These are phyloP conservation scores for Corapipo altera DNA, from an alignment of 2,113 vertebrate genomes.

Conservation along the genomic window DNA sequence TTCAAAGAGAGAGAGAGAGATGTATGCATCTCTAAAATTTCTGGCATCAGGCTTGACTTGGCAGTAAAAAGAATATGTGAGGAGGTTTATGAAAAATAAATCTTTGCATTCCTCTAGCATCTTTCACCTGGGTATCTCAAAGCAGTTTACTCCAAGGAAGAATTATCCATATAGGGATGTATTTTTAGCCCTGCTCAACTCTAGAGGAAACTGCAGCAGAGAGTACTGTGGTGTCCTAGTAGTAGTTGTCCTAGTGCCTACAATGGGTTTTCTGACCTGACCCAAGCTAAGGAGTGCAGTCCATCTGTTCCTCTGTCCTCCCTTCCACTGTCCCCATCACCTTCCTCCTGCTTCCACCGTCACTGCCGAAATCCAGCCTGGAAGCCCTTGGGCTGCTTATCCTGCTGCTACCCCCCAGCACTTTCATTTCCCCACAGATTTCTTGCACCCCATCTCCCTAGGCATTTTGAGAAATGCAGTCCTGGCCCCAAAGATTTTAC, in stretches of 20 bases:
- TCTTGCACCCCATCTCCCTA: not conserved
- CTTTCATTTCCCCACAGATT: not conserved
- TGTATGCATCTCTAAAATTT: not conserved
- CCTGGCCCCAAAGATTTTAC: not conserved
- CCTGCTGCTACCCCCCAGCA: not conserved
- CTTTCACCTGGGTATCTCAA: slow-evolving; percentile 12
- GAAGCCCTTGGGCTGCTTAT: not conserved
- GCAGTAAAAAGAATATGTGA: not conserved
- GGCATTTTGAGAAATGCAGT: not conserved
- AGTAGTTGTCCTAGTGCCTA: no score
- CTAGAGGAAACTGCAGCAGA: not conserved
- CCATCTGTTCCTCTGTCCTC: not conserved
- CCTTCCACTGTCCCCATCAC: rapidly evolving
- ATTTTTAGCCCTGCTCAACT: not conserved
- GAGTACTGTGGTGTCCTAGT: not conserved
- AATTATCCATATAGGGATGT: not conserved
- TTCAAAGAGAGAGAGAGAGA: not conserved
- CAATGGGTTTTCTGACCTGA: not conserved
- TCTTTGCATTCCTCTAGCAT: not conserved
- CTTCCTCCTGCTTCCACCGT: not conserved
- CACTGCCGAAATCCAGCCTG: rapidly evolving
- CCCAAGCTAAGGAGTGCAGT: not conserved
- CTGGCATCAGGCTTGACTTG: slow-evolving; percentile 13
- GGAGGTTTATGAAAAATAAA: slow-evolving; percentile 10
- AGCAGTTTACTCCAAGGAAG: not conserved